Conservation (phyloP, 2,888 invertebrate genomes). For the Drosophila affinis region DNA sequence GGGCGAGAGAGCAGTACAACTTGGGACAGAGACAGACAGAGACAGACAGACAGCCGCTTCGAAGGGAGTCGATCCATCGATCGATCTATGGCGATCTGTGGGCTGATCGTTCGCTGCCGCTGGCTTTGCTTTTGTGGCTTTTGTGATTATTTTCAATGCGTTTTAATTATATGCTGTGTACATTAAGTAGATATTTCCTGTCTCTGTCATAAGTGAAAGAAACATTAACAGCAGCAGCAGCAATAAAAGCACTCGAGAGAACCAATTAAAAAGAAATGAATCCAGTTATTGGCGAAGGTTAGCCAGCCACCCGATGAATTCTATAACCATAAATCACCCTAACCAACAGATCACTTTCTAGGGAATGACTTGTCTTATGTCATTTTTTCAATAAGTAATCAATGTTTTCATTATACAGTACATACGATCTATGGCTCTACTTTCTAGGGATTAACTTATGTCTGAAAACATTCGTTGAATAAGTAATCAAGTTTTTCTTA, state of each 20-base stretch:
- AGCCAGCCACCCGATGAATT: conserved; percentile 8
- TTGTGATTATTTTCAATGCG: conserved; percentile 27
- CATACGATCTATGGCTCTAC: no score
- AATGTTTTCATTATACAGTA: not conserved
- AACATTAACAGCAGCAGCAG: not conserved
- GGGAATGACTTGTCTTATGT: not conserved
- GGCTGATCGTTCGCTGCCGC: not conserved
- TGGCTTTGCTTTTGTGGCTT: conserved; percentile 25
- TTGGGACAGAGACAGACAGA: conserved; percentile 14
- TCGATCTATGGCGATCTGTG: conserved; percentile 1
- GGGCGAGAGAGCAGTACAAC: conserved; percentile 63
- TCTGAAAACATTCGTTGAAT: not conserved
- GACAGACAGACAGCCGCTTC: not conserved
- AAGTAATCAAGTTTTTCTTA: not conserved
- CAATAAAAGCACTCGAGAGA: conserved; percentile 6
- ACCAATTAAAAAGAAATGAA: conserved; percentile 42
- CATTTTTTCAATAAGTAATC: not conserved
- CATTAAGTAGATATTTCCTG: conserved; percentile 39
- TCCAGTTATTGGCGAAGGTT: conserved; percentile 24
- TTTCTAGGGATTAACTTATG: not conserved
- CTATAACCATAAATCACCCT: conserved; percentile 16
- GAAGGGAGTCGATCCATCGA: conserved; percentile 1
- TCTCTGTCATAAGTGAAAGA: conserved; percentile 30
- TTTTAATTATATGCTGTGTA: conserved; percentile 47
- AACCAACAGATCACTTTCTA: not conserved